Evolutionary conservation across 2,797 vertebrate species (phyloP).

Genomic region (Cyclura pinguis): DNA sequence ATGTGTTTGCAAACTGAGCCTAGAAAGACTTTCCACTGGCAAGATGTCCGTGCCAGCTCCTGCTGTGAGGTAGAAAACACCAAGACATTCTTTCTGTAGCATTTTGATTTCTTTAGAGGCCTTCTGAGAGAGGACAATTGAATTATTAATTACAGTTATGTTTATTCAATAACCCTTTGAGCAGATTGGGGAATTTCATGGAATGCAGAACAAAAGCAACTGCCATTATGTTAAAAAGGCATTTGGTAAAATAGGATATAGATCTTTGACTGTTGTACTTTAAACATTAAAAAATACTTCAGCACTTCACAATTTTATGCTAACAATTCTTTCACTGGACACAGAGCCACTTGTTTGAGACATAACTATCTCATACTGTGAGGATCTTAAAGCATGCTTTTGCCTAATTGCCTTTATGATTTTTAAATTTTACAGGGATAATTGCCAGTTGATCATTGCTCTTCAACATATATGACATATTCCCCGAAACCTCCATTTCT

Average conservation of each 20-base stretch:
- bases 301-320: conserved; percentile 61
- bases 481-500: background rate
- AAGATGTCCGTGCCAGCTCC: conserved; percentile 64
- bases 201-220: conserved; percentile 41
- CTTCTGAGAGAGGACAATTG: conserved; percentile 50
- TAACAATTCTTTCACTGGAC: conserved; percentile 60
- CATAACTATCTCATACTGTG: conserved; percentile 61
- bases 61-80: conserved; percentile 57
- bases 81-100: conserved; percentile 65
- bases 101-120: conserved; percentile 69
- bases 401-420: conserved; percentile 37
- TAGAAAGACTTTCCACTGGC: conserved; percentile 58
- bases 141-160: conserved; percentile 69
- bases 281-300: conserved; percentile 65
- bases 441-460: conserved; percentile 8
- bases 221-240: conserved; percentile 57
- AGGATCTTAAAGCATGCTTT: conserved; percentile 50
- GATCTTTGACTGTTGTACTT: conserved; percentile 65
- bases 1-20: conserved; percentile 68
- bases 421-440: conserved; percentile 52
- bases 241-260: conserved; percentile 50
- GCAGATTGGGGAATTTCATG: conserved; percentile 58
- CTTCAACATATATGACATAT: background rate
- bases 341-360: conserved; percentile 50
- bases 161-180: conserved; percentile 68